phyloP scores from a whole-genome alignment of 2,113 vertebrate genomes.

The human region GRCh38 chr4:148668501-148669000 shows the following conservation, averaged over 20 bases:
- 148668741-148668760: no score
- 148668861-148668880: no score
- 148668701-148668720: no score
- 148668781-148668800: no score
- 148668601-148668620: constrained; percentile 9
- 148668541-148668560: constrained; percentile 45
- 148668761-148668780: no score
- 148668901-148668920: no score
- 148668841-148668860: no score
- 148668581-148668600: not conserved
- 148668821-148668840: no score
- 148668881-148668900: no score
- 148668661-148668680: not conserved
- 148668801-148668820: no score
- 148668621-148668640: not conserved
- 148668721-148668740: no score
- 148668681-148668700: not conserved
- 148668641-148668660: not conserved
- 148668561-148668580: not conserved
- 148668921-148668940: not conserved
- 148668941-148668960: not conserved
- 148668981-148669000: not conserved
- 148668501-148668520: constrained; percentile 64
- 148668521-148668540: constrained; percentile 43
- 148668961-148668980: not conserved